phyloP scores from a whole-genome alignment of 2,797 vertebrate species.

The Gobionotothen gibberifrons region DNA sequence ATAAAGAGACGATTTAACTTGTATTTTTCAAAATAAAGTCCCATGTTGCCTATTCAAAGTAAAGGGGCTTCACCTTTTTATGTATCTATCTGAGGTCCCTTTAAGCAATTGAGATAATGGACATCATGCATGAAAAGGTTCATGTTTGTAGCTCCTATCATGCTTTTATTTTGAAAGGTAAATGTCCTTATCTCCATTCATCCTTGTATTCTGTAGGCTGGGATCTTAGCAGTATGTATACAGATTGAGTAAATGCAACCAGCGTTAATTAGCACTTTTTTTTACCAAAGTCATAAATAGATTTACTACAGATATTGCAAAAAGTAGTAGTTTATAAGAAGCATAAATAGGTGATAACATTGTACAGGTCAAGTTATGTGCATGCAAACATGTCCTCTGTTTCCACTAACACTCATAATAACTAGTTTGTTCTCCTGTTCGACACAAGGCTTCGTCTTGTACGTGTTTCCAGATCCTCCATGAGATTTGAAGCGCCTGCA shows the following conservation, averaged over 20 bases:
- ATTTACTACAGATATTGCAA: neutral
- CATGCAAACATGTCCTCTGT: conserved; percentile 54
- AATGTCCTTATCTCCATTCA: neutral
- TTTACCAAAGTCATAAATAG: neutral
- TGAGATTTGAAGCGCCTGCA: conserved; percentile 60
- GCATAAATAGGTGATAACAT: neutral
- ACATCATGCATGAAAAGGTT: too few species aligned
- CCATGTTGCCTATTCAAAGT: too few species aligned
- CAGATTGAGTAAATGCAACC: neutral
- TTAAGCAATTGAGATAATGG: too few species aligned
- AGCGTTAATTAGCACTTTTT: neutral
- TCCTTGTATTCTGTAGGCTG: neutral
- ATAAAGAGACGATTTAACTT: too few species aligned
- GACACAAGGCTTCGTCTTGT: conserved; percentile 52
- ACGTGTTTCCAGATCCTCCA: conserved; percentile 42
- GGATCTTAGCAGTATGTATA: neutral
- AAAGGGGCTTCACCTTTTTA: too few species aligned
- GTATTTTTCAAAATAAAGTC: too few species aligned
- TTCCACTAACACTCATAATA: conserved; percentile 45
- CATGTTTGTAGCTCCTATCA: too few species aligned
- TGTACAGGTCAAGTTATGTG: conserved; percentile 47
- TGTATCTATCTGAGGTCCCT: too few species aligned
- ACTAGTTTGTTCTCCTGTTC: conserved; percentile 50
- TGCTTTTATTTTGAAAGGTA: too few species aligned
- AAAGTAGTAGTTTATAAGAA: neutral